Evolutionary conservation across 2,888 invertebrate species (phyloP).

Genomic region (Caenorhabditis imperialis): DNA sequence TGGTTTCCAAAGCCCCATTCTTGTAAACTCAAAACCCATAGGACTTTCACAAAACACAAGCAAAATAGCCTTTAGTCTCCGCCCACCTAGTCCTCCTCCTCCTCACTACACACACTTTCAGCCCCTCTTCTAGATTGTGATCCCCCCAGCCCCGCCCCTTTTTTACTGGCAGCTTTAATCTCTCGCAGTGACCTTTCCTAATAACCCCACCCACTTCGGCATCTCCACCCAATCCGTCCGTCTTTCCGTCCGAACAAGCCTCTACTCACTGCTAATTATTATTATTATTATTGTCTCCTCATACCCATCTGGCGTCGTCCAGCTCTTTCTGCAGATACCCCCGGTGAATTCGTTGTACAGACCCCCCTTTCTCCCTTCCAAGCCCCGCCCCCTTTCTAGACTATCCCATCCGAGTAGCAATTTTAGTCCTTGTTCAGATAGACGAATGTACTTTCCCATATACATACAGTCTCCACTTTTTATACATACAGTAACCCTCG

Average conservation of each 20-base stretch:
- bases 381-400: slow-evolving; percentile 10
- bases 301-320: slow-evolving; percentile 13
- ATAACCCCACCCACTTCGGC: slow-evolving; percentile 13
- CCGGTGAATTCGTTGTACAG: slow-evolving; percentile 53
- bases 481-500: slow-evolving; percentile 1
- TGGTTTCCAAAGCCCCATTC: slow-evolving; percentile 26
- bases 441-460: slow-evolving; percentile 16
- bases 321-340: slow-evolving; percentile 40
- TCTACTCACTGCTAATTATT: slow-evolving; percentile 24
- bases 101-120: slow-evolving; percentile 44
- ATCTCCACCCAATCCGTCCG: slow-evolving; percentile 22
- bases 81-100: slow-evolving; percentile 1
- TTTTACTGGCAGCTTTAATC: slow-evolving; percentile 48
- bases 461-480: slow-evolving; percentile 21
- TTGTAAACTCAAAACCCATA: slow-evolving; percentile 18
- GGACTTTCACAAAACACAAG: slow-evolving; percentile 50
- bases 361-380: slow-evolving; percentile 36
- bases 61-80: slow-evolving; percentile 51
- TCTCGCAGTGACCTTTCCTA: slow-evolving; percentile 19
- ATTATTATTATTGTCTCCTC: slow-evolving; percentile 2
- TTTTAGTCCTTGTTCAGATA: slow-evolving; percentile 27
- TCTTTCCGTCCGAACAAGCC: slow-evolving; percentile 31
- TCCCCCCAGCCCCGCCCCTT: slow-evolving; percentile 10
- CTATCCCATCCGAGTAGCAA: slow-evolving; percentile 24
- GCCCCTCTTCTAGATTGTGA: slow-evolving; percentile 41